Evolutionary conservation across 1,140 invertebrate species (phyloP).

Genomic region (Drosophila melanogaster): DNA sequence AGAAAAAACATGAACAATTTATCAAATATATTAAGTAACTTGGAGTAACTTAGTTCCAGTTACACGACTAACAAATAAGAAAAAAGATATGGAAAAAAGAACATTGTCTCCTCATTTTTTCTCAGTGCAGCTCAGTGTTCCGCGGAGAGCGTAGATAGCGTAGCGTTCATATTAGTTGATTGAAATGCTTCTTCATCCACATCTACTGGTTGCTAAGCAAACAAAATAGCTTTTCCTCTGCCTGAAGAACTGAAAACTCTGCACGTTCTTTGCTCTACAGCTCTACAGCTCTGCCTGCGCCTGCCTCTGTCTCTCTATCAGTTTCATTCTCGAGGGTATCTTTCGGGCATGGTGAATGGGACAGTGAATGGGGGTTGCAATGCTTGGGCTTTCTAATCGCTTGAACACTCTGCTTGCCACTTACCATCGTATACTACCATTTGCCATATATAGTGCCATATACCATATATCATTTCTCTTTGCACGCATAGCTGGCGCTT

Average conservation of each 20-base stretch:
- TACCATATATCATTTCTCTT: constrained; percentile 47
- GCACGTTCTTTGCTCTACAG: constrained; percentile 53
- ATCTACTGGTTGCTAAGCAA: constrained; percentile 59
- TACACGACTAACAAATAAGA: background rate
- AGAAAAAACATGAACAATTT: background rate
- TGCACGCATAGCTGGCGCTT: constrained; percentile 79
- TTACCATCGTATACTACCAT: constrained; percentile 13
- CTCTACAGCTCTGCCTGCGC: constrained; percentile 18
- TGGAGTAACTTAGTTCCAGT: no score
- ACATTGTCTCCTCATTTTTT: background rate
- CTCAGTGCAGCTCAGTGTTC: constrained; percentile 17
- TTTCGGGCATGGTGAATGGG: background rate
- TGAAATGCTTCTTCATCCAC: constrained; percentile 34
- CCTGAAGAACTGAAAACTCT: constrained; percentile 61
- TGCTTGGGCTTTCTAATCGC: constrained; percentile 27
- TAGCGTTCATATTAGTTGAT: constrained; percentile 58
- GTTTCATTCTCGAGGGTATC: background rate
- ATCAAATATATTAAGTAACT: background rate
- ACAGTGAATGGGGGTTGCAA: constrained; percentile 11
- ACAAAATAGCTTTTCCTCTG: constrained; percentile 35
- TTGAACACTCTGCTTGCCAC: constrained; percentile 35
- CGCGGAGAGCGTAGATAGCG: constrained; percentile 34
- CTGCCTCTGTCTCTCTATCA: constrained; percentile 29
- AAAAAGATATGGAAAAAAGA: no score
- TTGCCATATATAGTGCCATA: background rate